These are phyloP conservation scores for Aphyosemion australe DNA, from an alignment of 2,113 vertebrate species.

Conservation along the genomic window DNA sequence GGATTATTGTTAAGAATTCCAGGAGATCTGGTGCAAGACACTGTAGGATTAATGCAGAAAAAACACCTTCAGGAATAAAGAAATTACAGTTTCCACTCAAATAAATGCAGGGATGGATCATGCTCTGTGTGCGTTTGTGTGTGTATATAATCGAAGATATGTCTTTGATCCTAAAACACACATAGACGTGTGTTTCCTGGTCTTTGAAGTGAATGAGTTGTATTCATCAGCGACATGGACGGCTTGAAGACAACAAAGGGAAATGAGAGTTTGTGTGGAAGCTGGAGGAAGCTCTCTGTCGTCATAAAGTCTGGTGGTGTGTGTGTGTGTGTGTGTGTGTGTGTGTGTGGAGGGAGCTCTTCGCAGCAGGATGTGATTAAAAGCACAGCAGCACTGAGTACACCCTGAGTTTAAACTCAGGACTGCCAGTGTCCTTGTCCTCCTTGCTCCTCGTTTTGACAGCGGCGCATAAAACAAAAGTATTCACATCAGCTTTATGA, in stretches of 20 bases:
- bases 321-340: slow-evolving; percentile 27
- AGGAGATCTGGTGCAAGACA: slow-evolving; percentile 10
- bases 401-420: slow-evolving; percentile 8
- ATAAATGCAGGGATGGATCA: neutral
- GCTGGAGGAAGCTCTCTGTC: slow-evolving; percentile 54
- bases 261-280: slow-evolving; percentile 58
- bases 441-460: slow-evolving; percentile 18
- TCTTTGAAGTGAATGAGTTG: slow-evolving; percentile 63
- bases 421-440: slow-evolving; percentile 15
- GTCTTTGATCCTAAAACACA: slow-evolving; percentile 34
- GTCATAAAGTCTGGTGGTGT: slow-evolving; percentile 63
- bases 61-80: slow-evolving; percentile 5
- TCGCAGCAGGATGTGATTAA: slow-evolving; percentile 54
- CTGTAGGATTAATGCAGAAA: slow-evolving; percentile 3
- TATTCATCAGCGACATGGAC: slow-evolving; percentile 31
- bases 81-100: slow-evolving; percentile 2
- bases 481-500: slow-evolving; percentile 39
- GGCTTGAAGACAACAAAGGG: slow-evolving; percentile 61
- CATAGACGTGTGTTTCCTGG: slow-evolving; percentile 49
- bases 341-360: slow-evolving; percentile 21
- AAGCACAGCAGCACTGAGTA: slow-evolving; percentile 33
- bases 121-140: too few relatives aligned
- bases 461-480: slow-evolving; percentile 44
- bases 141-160: slow-evolving; percentile 10
- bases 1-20: slow-evolving; percentile 40